Evolutionary conservation across 2,113 vertebrate genomes (phyloP).

Genomic region (Cnemophilus loriae): DNA sequence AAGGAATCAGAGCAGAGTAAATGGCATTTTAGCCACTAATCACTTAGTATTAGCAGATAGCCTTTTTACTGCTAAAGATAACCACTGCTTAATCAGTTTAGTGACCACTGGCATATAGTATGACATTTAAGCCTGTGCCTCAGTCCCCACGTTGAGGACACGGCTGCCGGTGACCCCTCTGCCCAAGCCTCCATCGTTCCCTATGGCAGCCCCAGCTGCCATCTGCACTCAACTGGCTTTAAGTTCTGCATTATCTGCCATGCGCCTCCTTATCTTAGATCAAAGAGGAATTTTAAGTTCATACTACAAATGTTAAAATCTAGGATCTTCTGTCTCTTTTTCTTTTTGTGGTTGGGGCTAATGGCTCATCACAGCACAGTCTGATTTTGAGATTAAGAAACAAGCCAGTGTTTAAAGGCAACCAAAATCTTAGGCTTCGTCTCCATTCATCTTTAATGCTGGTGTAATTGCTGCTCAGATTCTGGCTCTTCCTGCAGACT

Average conservation of each 20-base stretch:
- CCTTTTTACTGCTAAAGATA: conserved; percentile 64
- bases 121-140: conserved; percentile 53
- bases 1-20: conserved; percentile 66
- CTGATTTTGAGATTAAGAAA: conserved; percentile 29
- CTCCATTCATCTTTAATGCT: conserved; percentile 39
- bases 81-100: conserved; percentile 66
- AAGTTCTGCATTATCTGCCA: neutral
- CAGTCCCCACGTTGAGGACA: neutral
- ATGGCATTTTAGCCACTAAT: conserved; percentile 67
- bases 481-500: conserved; percentile 35
- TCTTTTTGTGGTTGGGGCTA: neutral
- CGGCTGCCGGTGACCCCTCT: neutral
- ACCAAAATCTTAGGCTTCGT: neutral
- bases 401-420: conserved; percentile 21
- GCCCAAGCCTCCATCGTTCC: neutral
- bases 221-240: neutral
- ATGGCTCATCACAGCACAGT: neutral
- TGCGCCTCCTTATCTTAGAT: conserved; percentile 7
- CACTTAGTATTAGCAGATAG: conserved; percentile 64
- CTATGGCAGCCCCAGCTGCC: neutral
- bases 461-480: conserved; percentile 26
- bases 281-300: neutral
- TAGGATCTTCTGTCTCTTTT: neutral
- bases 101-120: conserved; percentile 46
- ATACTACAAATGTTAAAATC: neutral